Conservation (phyloP, 2,888 invertebrate species). For the Endomychus coccineus region DNA sequence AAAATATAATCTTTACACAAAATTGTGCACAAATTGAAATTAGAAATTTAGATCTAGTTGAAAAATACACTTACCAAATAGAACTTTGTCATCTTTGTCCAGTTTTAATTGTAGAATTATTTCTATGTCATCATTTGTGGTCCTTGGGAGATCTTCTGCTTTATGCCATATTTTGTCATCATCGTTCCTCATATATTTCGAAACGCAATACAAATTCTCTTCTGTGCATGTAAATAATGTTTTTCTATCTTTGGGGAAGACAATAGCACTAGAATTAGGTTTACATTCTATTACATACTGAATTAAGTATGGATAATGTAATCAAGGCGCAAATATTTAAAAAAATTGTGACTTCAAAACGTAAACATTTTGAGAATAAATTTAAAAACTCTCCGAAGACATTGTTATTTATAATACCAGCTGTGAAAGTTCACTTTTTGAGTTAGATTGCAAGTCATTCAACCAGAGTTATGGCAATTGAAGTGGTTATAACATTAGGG, state of each 20-base stretch:
- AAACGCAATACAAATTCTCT: conserved; percentile 51
- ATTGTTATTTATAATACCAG: not conserved
- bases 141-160: conserved; percentile 54
- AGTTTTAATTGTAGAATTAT: conserved; percentile 75
- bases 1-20: too few relatives aligned
- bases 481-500: too few relatives aligned
- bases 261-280: conserved; percentile 56
- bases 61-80: conserved; percentile 55
- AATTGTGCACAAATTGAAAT: not conserved
- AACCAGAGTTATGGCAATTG: too few relatives aligned
- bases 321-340: too few relatives aligned
- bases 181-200: conserved; percentile 42
- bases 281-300: too few relatives aligned
- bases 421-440: too few relatives aligned
- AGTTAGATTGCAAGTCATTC: too few relatives aligned
- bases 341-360: too few relatives aligned
- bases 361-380: too few relatives aligned
- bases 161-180: conserved; percentile 57
- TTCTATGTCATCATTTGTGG: conserved; percentile 65
- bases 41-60: not conserved
- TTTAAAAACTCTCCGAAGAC: too few relatives aligned
- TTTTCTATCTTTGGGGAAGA: conserved; percentile 59
- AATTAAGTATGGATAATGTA: not conserved
- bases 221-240: conserved; percentile 64
- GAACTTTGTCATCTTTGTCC: conserved; percentile 70